These are phyloP conservation scores for Leucophenga varia DNA, from an alignment of 1,140 invertebrate genomes.

Conservation along the genomic window DNA sequence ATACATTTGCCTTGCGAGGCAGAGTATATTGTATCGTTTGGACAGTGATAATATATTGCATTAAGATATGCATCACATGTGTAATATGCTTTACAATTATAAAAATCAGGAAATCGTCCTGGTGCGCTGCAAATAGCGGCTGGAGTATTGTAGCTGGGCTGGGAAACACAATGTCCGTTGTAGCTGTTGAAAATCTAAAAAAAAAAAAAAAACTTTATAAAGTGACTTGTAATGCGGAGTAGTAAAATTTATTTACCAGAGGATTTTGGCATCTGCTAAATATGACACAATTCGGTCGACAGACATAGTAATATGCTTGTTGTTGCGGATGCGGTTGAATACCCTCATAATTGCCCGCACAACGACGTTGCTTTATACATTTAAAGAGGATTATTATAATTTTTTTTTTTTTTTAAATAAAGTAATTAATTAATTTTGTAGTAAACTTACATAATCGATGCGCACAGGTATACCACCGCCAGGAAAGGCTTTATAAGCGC, in stretches of 20 bases:
- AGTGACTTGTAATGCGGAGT: neutral
- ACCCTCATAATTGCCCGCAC: constrained; percentile 48
- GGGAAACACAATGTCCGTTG: constrained; percentile 32
- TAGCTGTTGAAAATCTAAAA: constrained; percentile 32
- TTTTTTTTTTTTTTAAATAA: no score
- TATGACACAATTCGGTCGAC: constrained; percentile 44
- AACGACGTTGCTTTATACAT: constrained; percentile 41
- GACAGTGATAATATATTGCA: constrained; percentile 42
- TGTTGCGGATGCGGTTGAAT: constrained; percentile 51
- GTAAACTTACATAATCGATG: constrained; percentile 40
- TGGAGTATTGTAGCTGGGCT: constrained; percentile 2
- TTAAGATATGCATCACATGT: constrained; percentile 38
- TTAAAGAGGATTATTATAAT: neutral
- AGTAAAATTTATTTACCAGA: constrained; percentile 26
- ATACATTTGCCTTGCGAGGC: constrained; percentile 36
- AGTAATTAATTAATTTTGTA: neutral
- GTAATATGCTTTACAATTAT: constrained; percentile 48
- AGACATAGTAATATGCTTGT: constrained; percentile 54
- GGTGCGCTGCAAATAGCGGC: constrained; percentile 22
- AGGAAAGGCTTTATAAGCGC: constrained; percentile 37
- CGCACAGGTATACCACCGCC: constrained; percentile 50
- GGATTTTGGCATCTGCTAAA: constrained; percentile 49
- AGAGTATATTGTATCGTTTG: constrained; percentile 40
- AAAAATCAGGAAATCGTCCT: constrained; percentile 41
- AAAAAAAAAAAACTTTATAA: neutral